Evolutionary conservation across 2,888 invertebrate genomes (phyloP), one percentile per base, ranked within the genome.

Genomic region (Invenusta paracnida): DNA sequence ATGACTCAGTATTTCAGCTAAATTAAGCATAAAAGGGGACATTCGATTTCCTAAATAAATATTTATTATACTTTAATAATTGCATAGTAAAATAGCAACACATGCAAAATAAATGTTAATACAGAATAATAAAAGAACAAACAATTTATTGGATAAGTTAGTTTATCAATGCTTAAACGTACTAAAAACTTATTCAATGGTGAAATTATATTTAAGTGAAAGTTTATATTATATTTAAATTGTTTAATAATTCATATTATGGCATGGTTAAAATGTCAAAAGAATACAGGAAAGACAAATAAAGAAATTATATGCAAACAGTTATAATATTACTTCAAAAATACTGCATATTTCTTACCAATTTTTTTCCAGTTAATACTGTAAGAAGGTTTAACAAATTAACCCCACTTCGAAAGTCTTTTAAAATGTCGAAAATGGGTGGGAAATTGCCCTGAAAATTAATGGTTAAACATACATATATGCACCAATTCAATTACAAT

Each of bases 361-460:
- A 73, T 2, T 73, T 73, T 5, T 23, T 5, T 13, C 73, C 73
- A 73, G 73, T 73, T 5, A 73, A 23, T 2, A 73, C 73, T 73
- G 73, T 73, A 5, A 25, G 17, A 23, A 73, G 73, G 25, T 73
- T 73, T 23, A 73, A 73, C 2, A 73, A 23, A 73, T 25, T 73
- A 25, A 73, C 73, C 23, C 73, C 73, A 73, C 17, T 73, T 73
- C 73, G 73, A 73, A 73, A 73, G 27, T 73, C 73, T 73, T 2
- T 13, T 73, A 73, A 73, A 73, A 73, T 23, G 25, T 73, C 73
- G 17, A 5, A 2, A 23, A 73, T 73, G 73, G 27, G 73, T 2
- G 73, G 73, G 23, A 13, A 73, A 23, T 23, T 73, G 73, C 23
- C 73, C 73, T 73, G 27, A n/a, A 73, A 25, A 73, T 11, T n/a